Percentiles rank a stretch among this genome's conserved stretches.
phyloP scores from a whole-genome alignment of 2,888 invertebrate species.

The Synanthedon formicaeformis region DNA sequence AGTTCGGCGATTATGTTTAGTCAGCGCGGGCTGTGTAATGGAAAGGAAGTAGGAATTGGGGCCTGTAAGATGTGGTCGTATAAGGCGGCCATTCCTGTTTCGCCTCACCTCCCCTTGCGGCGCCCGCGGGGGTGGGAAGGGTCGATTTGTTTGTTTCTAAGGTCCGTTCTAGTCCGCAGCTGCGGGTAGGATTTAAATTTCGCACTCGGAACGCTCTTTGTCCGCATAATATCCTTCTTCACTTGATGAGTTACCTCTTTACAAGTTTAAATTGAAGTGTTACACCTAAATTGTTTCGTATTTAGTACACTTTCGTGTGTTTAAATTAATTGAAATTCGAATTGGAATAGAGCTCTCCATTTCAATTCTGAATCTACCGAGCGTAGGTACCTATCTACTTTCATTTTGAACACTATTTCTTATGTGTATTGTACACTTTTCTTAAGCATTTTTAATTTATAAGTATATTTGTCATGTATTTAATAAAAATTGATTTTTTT shows the following conservation, averaged over 20 bases:
- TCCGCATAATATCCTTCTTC: constrained; percentile 42
- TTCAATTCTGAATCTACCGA: constrained; percentile 3
- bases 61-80: constrained; percentile 69
- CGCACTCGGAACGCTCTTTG: constrained; percentile 50
- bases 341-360: constrained; percentile 7
- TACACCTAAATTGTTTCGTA: constrained; percentile 31
- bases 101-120: constrained; percentile 12
- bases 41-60: constrained; percentile 70
- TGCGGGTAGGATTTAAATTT: constrained; percentile 64
- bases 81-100: constrained; percentile 53
- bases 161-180: constrained; percentile 51
- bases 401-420: too few relatives aligned
- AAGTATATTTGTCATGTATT: too few relatives aligned
- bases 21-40: constrained; percentile 63
- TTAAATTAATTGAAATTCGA: constrained; percentile 6
- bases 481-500: too few relatives aligned
- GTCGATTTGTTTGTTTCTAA: constrained; percentile 65
- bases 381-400: constrained; percentile 1
- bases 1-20: constrained; percentile 70
- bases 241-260: constrained; percentile 57
- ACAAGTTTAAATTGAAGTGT: constrained; percentile 55
- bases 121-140: constrained; percentile 15
- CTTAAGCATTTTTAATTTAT: too few relatives aligned
- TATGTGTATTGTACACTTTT: too few relatives aligned
- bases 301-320: constrained; percentile 18